Evolutionary conservation across 2,888 invertebrate genomes (phyloP), one percentile per base, ranked within the genome.

Genomic region (Eupithecia dodoneata): DNA sequence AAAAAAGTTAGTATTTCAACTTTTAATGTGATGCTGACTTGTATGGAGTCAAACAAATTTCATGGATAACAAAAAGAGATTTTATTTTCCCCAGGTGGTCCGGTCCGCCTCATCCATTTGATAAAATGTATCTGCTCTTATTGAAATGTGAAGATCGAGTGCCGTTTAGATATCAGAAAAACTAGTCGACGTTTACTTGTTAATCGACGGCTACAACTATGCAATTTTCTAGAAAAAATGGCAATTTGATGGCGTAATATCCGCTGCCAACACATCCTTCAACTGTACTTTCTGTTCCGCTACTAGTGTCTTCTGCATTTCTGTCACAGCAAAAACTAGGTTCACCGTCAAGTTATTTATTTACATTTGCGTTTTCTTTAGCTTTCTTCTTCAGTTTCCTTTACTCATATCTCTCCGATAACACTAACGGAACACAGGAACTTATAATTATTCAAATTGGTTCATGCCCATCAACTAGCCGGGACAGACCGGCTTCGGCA

Each of bases 401-500:
- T 66, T 66, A 45, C 18, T 59, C 59, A 10, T 59, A 69, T 73
- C 41, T 72, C 30, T 73, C 72, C 69, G 70, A 75, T 52, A 71
- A 74, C 44, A 55, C 63, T 81, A 77, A 79, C 80, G 77, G 81
- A 52, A 72, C 69, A 76, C 66, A 77, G 77, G 74, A 71, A 77
- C 76, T 82, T 55, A 76, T 83, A 82, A 83, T 83, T 83, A 83
- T 82, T 81, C 79, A 82, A 80, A 83, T 83, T 77, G 79, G 77
- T 83, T 81, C 74, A 81, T 83, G 80, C 79, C 79, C 83, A 82
- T 81, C 82, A 81, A 81, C 76, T 65, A 49, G 78, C 76, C 79
- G 75, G 79, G 83, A 82, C 77, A 79, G 80, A 78, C 82, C 59
- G 83, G 80, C 81, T 82, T 82, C 83, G 87, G 86, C 89, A 88